These are phyloP conservation scores for Gymnarchus niloticus DNA, from an alignment of 2,113 vertebrate genomes.

Conservation along the genomic window DNA sequence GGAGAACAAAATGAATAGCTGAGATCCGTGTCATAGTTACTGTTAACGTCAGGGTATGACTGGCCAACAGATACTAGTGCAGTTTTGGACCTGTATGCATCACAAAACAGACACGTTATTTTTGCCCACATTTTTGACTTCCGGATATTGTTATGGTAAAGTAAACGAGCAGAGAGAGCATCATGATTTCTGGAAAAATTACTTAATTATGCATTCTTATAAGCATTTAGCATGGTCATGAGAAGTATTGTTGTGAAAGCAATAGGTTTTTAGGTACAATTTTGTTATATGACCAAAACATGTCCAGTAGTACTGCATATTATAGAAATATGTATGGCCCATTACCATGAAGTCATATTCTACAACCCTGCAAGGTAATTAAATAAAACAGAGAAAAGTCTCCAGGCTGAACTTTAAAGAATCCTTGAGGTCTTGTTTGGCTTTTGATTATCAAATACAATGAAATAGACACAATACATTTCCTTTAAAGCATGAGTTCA, in stretches of 20 bases:
- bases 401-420: background rate
- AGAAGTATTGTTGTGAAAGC: background rate
- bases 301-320: background rate
- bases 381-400: background rate
- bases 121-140: background rate
- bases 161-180: background rate
- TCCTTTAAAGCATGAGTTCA: background rate
- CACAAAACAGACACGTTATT: constrained; percentile 42
- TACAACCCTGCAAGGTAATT: background rate
- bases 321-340: background rate
- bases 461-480: background rate
- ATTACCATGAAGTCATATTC: background rate
- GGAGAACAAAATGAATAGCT: constrained; percentile 19
- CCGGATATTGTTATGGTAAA: background rate
- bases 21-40: constrained; percentile 20
- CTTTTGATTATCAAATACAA: background rate
- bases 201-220: background rate
- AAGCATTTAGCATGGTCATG: background rate
- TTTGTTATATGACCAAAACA: background rate
- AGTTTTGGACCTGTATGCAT: constrained; percentile 20
- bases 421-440: background rate
- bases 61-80: background rate
- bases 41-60: background rate
- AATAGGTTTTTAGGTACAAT: background rate
- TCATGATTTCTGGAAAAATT: background rate